Conservation (phyloP, 2,888 invertebrate genomes). For the Cerastis rubricosa region DNA sequence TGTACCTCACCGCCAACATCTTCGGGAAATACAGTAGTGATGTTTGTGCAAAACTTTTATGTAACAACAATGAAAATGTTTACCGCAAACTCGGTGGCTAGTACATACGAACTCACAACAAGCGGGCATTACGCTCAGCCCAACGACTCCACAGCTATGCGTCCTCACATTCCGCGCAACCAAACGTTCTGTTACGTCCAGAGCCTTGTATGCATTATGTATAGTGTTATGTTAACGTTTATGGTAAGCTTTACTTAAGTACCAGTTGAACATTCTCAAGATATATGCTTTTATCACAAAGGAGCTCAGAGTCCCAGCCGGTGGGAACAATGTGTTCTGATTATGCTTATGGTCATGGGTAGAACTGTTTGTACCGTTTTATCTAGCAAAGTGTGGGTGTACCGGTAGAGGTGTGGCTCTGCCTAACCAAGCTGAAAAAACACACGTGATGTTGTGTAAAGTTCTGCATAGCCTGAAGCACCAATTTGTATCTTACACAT, state of each 20-base stretch:
- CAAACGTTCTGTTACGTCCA: slow-evolving; percentile 1
- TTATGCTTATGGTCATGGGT: not conserved
- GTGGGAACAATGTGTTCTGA: not conserved
- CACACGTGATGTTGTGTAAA: too few relatives aligned
- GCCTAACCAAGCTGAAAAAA: not conserved
- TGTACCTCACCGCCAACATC: not conserved
- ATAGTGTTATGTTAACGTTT: not conserved
- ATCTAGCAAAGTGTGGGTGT: not conserved
- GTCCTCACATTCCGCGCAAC: slow-evolving; percentile 33
- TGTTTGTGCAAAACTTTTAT: slow-evolving; percentile 11
- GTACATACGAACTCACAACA: not conserved
- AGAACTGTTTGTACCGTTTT: not conserved
- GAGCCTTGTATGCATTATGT: not conserved
- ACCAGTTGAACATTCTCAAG: slow-evolving; percentile 1
- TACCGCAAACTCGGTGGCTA: slow-evolving; percentile 1
- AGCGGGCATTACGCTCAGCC: slow-evolving; percentile 10
- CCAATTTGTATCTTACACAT: too few relatives aligned
- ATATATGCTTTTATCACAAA: not conserved
- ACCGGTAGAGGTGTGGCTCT: too few relatives aligned
- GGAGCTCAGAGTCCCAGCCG: not conserved
- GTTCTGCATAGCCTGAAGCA: not conserved
- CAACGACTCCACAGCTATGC: slow-evolving; percentile 33
- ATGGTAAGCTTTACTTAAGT: slow-evolving; percentile 1
- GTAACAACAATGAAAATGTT: slow-evolving; percentile 6
- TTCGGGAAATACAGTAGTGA: not conserved